Conservation (phyloP, 2,888 invertebrate genomes). For the Hecatera dysodea region DNA sequence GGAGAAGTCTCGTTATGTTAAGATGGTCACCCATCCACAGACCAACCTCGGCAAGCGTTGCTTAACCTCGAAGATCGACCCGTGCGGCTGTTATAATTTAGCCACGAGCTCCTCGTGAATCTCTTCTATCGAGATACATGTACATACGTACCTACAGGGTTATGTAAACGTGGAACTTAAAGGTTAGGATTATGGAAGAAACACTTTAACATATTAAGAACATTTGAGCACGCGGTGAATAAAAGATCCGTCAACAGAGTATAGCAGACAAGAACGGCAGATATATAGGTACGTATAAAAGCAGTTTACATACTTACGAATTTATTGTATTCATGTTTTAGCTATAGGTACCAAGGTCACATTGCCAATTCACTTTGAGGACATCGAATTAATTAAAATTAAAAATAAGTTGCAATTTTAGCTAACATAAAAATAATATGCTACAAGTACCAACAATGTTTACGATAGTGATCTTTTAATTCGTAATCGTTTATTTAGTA, state of each 20-base stretch:
- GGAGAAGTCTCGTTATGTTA: too few species aligned
- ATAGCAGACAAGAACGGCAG: background rate
- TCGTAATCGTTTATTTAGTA: background rate
- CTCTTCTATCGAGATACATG: too few species aligned
- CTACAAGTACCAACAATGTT: background rate
- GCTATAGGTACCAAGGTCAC: background rate
- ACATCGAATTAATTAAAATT: background rate
- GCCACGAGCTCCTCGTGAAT: too few species aligned
- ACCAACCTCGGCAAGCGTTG: too few species aligned
- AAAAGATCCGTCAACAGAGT: background rate
- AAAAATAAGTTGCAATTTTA: conserved; percentile 5
- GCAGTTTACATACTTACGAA: background rate
- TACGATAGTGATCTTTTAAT: conserved; percentile 7
- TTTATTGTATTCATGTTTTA: background rate
- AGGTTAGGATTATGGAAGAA: background rate
- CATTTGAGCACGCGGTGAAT: background rate
- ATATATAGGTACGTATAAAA: background rate
- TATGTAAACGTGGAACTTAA: too few species aligned
- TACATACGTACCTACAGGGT: too few species aligned
- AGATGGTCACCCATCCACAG: too few species aligned
- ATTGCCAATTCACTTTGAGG: background rate
- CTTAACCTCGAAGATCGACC: too few species aligned
- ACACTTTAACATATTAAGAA: too few species aligned
- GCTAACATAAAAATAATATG: conserved; percentile 1
- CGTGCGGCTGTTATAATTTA: too few species aligned